phyloP scores from a whole-genome alignment of 2,113 vertebrate species.

The Caretta caretta region DNA sequence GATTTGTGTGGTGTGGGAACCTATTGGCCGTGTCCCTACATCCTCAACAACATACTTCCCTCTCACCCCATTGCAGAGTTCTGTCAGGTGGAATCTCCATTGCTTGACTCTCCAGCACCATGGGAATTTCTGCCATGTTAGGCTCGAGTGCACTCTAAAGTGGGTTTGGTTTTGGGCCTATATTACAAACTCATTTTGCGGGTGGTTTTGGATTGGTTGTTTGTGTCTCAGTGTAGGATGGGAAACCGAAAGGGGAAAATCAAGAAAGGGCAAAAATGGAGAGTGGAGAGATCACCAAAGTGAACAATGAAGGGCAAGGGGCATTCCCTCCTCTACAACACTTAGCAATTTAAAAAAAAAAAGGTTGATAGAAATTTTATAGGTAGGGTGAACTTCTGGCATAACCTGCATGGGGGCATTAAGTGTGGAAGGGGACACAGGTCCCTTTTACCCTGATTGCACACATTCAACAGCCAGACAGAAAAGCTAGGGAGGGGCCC shows the following conservation, averaged over 20 bases:
- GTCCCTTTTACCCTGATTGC: neutral
- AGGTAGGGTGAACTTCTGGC: neutral
- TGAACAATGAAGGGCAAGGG: neutral
- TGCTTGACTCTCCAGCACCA: rapidly evolving
- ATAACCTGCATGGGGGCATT: neutral
- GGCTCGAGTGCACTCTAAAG: neutral
- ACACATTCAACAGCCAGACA: neutral
- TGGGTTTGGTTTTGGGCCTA: no score
- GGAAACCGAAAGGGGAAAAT: neutral
- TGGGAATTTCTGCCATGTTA: neutral
- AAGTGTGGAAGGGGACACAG: neutral
- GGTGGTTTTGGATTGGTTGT: neutral
- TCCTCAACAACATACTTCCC: neutral
- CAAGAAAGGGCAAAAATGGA: rapidly evolving
- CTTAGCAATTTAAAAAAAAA: neutral
- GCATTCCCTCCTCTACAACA: neutral
- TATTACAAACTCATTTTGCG: neutral
- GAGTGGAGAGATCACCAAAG: neutral
- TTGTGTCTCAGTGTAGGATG: rapidly evolving
- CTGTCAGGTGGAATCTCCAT: rapidly evolving
- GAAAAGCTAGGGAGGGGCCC: neutral
- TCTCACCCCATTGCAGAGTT: neutral
- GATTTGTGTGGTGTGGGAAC: neutral
- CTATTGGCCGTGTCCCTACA: neutral
- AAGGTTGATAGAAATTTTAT: neutral